Base-by-base conservation (phyloP, 2,888 invertebrate genomes). In the Dorcus parallelipipedus region DNA sequence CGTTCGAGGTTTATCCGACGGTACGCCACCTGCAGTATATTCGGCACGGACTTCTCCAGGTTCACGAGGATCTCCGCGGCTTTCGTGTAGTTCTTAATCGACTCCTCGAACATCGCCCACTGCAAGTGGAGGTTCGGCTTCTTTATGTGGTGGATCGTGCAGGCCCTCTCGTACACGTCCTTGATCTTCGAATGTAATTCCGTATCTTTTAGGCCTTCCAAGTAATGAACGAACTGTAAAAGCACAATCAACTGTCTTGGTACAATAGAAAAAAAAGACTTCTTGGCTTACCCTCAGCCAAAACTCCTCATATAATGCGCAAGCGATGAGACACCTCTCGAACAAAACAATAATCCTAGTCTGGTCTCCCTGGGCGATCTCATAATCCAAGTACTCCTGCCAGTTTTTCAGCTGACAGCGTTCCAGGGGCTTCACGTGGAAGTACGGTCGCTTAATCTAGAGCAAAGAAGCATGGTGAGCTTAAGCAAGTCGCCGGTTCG, bases 351-450 rank as follows among this genome's bases (percentile, higher is more conserved):
- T 83, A 41, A 94, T 89, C 38, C 97, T 85, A 58, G 86, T 84
- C 57, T 88, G 83, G 61, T 91, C 87, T 10, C 93, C 94, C 72
- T 91, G 89, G 71, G 89, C 88, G 56, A 94, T 91, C 81, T 98
- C 97, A 82, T 90, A 97, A 76, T 98, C 97, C 47, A 98, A 79
- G 78, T 98, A 98, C 59, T 95, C 90, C 72, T 93, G 92, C 99
- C 99, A 99, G 78, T 97, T 98, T 79, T 95, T 95, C 65, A 99
- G 80, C 76, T 99, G 98, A 58, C 93, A 93, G 48, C 95, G 85
- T 79, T 99, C 98, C 63, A 99, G 78, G 0, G 97, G 96, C 77
- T 98, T 98, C 38, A 98, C 97, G 78, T 99, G 99, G 82, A 99
- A 99, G 77, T 99, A 99, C 0, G 98, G 98, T 33, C 98, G 84